These are phyloP conservation scores for Gyps fulvus DNA, from an alignment of 2,113 vertebrate species.

Conservation along the genomic window DNA sequence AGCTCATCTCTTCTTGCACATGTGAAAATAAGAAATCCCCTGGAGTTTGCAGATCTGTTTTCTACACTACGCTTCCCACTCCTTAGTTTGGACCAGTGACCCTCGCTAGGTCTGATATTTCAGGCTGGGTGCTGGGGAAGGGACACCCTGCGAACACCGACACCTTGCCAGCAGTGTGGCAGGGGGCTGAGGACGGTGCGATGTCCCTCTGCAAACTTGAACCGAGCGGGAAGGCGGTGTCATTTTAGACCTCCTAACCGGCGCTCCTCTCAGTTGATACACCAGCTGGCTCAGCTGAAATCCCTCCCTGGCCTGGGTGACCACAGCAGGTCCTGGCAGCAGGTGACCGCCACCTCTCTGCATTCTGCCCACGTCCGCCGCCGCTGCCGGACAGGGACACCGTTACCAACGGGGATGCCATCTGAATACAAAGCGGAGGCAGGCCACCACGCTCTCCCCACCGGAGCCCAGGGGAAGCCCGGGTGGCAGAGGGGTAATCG, in stretches of 20 bases:
- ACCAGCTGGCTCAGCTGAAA: not conserved
- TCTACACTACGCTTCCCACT: not conserved
- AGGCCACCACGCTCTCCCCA: not conserved
- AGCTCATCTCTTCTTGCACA: not conserved
- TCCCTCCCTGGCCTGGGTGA: not conserved
- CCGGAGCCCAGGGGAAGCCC: not conserved
- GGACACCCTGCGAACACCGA: not conserved
- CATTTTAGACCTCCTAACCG: not conserved
- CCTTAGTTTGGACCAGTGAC: not conserved
- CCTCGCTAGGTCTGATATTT: not conserved
- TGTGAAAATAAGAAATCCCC: not conserved
- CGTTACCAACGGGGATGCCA: not conserved
- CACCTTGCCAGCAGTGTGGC: not conserved
- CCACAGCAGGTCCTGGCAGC: not conserved
- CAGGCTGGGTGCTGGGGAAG: not conserved
- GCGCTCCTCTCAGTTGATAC: no score
- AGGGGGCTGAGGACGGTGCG: rapidly evolving
- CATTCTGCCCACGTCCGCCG: not conserved
- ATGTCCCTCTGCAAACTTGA: not conserved
- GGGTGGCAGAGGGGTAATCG: not conserved
- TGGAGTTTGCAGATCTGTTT: not conserved
- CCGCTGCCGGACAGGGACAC: not conserved
- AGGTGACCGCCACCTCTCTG: not conserved
- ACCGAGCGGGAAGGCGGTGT: not conserved
- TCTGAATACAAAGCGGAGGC: not conserved